A percentile compares a stretch with the other conserved stretches of the same genome.
Conservation (phyloP, 2,797 vertebrate species). For the Sebastes miniatus region DNA sequence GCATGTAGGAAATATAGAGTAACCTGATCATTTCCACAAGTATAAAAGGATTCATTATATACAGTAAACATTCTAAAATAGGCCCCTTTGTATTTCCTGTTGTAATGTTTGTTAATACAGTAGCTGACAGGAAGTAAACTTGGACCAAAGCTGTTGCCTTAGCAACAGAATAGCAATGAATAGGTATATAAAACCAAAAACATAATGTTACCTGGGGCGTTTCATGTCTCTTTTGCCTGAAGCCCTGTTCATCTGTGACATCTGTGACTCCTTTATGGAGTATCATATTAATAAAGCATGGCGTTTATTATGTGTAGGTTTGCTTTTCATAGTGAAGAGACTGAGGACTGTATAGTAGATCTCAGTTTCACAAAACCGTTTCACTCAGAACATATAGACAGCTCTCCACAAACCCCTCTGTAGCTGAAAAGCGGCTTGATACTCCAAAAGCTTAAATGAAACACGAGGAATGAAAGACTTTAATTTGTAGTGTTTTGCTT, state of each 20-base stretch:
- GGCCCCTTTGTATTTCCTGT: neutral
- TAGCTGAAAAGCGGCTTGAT: neutral
- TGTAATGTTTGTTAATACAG: neutral
- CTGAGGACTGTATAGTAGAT: neutral
- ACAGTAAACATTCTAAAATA: too few species aligned
- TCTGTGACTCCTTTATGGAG: neutral
- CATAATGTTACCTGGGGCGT: neutral
- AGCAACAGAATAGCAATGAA: neutral
- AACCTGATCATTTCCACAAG: neutral
- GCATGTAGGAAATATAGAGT: neutral
- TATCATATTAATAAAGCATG: neutral
- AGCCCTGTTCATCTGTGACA: neutral
- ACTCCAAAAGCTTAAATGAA: neutral
- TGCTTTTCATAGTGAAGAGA: neutral
- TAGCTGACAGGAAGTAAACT: neutral
- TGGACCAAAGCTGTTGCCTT: neutral
- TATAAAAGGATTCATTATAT: neutral
- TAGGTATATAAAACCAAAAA: neutral
- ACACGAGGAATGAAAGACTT: neutral
- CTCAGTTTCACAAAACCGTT: neutral
- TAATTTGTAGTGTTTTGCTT: constrained; percentile 6
- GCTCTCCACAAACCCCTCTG: neutral
- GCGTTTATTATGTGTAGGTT: neutral
- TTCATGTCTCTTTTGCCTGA: neutral
- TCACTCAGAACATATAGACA: neutral